Percentiles rank a stretch among this genome's conserved stretches.
Evolutionary conservation across 2,113 vertebrate species (phyloP).

Genomic region (Lampris megalopsis): DNA sequence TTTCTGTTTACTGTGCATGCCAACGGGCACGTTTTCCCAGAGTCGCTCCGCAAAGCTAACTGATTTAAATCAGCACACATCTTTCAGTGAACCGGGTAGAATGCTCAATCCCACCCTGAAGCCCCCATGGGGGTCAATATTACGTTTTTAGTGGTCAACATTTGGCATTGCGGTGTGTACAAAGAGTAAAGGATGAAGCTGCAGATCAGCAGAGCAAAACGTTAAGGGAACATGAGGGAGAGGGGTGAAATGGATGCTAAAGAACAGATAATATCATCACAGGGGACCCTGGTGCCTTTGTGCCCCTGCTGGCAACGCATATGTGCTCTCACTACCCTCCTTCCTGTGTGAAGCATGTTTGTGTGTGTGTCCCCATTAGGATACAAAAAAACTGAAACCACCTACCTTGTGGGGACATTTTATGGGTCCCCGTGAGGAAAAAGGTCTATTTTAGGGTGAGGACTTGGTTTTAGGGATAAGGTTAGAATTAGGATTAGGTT

Average conservation of each 20-base stretch:
- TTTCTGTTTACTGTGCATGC: not conserved
- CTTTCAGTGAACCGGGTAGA: conserved; percentile 19
- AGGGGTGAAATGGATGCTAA: conserved; percentile 45
- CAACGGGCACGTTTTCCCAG: conserved; percentile 2
- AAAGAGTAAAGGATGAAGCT: conserved; percentile 28
- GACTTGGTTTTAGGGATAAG: too few species aligned
- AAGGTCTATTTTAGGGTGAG: too few species aligned
- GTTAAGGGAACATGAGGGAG: conserved; percentile 16
- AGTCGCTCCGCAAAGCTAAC: conserved; percentile 11
- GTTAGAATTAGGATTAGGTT: too few species aligned
- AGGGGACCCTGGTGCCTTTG: conserved; percentile 46
- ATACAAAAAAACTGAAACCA: too few species aligned
- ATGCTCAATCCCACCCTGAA: conserved; percentile 29
- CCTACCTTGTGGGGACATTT: too few species aligned
- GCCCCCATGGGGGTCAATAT: conserved; percentile 20
- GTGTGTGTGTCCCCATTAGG: not conserved
- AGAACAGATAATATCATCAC: conserved; percentile 35
- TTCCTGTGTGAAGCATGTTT: conserved; percentile 7
- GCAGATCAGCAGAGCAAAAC: conserved; percentile 16
- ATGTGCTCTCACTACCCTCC: conserved; percentile 43
- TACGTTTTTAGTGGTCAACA: conserved; percentile 34
- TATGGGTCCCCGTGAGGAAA: too few species aligned
- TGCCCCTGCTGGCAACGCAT: conserved; percentile 50
- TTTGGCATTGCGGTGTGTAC: conserved; percentile 5
- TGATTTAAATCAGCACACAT: not conserved